Percentiles rank a stretch among this genome's conserved stretches.
These are phyloP conservation scores for Cosmopolites sordidus DNA, from an alignment of 2,888 invertebrate species.

Conservation along the genomic window DNA sequence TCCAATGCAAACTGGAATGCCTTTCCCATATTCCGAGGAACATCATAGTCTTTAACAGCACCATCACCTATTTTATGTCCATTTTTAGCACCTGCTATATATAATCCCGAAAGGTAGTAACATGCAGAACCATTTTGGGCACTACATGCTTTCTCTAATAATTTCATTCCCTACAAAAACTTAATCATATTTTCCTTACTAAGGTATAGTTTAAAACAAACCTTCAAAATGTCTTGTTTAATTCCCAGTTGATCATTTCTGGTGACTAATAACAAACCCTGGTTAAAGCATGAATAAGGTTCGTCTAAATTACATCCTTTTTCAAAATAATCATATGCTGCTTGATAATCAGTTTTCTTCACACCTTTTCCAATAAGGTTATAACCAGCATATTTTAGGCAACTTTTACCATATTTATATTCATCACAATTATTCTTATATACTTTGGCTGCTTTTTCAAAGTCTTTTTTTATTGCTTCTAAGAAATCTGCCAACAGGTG, in stretches of 20 bases:
- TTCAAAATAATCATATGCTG: constrained; percentile 67
- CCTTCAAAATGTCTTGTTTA: constrained; percentile 54
- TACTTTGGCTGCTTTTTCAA: constrained; percentile 72
- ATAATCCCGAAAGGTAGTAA: constrained; percentile 76
- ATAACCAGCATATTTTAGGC: constrained; percentile 81
- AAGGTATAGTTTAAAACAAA: constrained; percentile 21
- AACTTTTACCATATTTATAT: constrained; percentile 78
- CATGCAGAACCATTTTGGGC: constrained; percentile 54
- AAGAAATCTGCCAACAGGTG: constrained; percentile 89
- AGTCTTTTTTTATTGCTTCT: constrained; percentile 80
- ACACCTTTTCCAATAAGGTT: constrained; percentile 62
- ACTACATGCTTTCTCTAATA: constrained; percentile 56
- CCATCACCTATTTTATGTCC: constrained; percentile 13
- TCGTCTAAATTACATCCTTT: constrained; percentile 74
- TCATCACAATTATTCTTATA: constrained; percentile 87
- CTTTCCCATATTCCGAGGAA: constrained; percentile 66
- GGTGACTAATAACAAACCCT: constrained; percentile 65
- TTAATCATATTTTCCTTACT: constrained; percentile 7
- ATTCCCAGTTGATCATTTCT: constrained; percentile 48
- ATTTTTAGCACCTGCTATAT: constrained; percentile 67
- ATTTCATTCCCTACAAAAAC: constrained; percentile 47
- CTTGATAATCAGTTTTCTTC: constrained; percentile 52
- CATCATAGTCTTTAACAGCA: constrained; percentile 27
- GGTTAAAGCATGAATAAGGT: constrained; percentile 68
- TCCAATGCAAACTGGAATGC: constrained; percentile 74